Evolutionary conservation across 2,888 invertebrate genomes (phyloP).

Genomic region (Agrochola circellaris): DNA sequence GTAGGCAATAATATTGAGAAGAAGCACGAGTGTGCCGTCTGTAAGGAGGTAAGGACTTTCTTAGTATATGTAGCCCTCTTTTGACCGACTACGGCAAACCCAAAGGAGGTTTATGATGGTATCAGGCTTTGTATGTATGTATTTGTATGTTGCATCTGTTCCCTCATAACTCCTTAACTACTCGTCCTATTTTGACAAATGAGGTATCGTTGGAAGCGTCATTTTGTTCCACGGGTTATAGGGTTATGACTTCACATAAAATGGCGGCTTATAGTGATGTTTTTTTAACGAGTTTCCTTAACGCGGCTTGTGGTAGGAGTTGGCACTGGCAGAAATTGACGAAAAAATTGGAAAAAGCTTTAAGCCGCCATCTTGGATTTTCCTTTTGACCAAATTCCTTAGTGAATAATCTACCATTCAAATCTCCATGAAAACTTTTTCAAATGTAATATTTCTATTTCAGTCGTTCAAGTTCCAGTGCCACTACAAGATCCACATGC

Average conservation of each 20-base stretch:
- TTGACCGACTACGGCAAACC: background rate
- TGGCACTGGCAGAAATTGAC: too few species aligned
- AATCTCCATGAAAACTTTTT: background rate
- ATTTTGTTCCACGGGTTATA: background rate
- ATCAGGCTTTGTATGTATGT: background rate
- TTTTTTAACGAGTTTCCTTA: too few species aligned
- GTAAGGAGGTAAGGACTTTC: conserved; percentile 82
- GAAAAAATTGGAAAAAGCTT: too few species aligned
- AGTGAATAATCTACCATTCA: background rate
- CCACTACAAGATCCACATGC: conserved; percentile 88
- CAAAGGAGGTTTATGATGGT: background rate
- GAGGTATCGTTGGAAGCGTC: background rate
- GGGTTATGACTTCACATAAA: background rate
- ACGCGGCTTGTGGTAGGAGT: too few species aligned
- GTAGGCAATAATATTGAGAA: conserved; percentile 84
- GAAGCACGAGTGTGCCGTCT: conserved; percentile 84
- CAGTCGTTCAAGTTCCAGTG: conserved; percentile 86
- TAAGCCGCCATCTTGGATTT: too few species aligned
- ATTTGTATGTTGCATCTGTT: background rate
- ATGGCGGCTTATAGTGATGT: background rate
- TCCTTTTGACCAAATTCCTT: too few species aligned
- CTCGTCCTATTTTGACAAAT: background rate
- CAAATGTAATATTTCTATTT: conserved; percentile 57
- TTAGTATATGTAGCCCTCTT: background rate
- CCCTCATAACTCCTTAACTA: background rate